Conservation (phyloP, 1,140 invertebrate species). For the Trypoxylus dichotomus region DNA sequence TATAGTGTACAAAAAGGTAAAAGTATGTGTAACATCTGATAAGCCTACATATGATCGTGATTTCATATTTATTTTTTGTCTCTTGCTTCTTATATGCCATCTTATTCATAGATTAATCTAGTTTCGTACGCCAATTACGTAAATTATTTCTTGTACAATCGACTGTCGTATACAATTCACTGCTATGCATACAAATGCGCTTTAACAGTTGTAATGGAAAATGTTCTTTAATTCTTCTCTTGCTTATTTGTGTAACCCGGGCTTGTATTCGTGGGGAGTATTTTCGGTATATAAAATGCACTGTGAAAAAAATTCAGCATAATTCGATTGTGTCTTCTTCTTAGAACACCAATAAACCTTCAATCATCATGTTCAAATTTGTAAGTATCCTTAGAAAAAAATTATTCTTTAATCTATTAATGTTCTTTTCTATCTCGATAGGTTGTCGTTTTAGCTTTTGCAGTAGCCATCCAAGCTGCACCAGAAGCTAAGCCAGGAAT, state of each 20-base stretch:
- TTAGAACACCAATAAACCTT: background rate
- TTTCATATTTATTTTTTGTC: no score
- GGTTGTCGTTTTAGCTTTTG: constrained; percentile 54
- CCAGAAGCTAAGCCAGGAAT: constrained; percentile 40
- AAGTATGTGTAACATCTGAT: background rate
- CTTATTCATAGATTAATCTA: background rate
- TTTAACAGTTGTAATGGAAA: background rate
- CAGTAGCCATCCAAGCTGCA: constrained; percentile 54
- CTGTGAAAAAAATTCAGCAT: background rate
- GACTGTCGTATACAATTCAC: background rate
- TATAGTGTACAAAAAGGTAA: background rate
- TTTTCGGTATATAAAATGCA: constrained; percentile 29
- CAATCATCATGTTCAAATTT: constrained; percentile 50
- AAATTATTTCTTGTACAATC: background rate
- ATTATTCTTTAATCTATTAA: background rate
- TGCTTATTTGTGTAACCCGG: constrained; percentile 1
- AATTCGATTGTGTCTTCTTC: background rate
- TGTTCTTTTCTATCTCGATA: constrained; percentile 24
- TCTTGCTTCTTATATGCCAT: background rate
- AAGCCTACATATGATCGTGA: no score
- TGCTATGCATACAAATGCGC: background rate
- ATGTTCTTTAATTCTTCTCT: background rate
- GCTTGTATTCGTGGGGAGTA: constrained; percentile 9
- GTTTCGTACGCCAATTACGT: background rate
- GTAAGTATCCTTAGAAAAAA: constrained; percentile 42